These are phyloP conservation scores for Tretioscincus oriximinensis DNA, from an alignment of 2,113 vertebrate genomes.

Conservation along the genomic window DNA sequence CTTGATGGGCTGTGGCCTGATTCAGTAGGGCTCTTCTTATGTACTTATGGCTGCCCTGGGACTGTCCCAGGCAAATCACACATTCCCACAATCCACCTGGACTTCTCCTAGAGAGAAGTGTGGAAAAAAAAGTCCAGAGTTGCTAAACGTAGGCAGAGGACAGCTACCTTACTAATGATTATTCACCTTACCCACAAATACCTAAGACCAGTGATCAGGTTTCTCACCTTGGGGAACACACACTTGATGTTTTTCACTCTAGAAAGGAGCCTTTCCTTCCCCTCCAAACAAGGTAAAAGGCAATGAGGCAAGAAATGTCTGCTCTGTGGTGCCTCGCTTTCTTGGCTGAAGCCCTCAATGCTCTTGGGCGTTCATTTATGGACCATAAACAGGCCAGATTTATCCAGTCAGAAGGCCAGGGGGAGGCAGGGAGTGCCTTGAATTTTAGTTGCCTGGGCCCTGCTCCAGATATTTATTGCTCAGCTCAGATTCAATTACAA, in stretches of 20 bases:
- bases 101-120: too few species aligned
- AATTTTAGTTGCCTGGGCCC: neutral
- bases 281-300: neutral
- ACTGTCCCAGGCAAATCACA: too few species aligned
- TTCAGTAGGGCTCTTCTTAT: too few species aligned
- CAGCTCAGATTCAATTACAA: conserved; percentile 16
- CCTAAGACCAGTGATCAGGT: neutral
- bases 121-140: neutral
- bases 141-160: neutral
- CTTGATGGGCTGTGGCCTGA: too few species aligned
- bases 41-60: too few species aligned
- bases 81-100: too few species aligned
- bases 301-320: too few species aligned
- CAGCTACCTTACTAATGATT: neutral
- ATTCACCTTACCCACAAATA: neutral
- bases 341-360: neutral
- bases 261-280: neutral
- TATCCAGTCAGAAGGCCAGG: neutral
- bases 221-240: neutral
- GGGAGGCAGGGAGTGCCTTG: neutral
- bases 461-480: neutral
- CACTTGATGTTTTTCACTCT: neutral
- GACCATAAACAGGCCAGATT: neutral
- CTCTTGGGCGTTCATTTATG: neutral
- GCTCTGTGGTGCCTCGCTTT: too few species aligned